phyloP scores from a whole-genome alignment of 2,888 invertebrate genomes.

The Falcaria lacertinaria region DNA sequence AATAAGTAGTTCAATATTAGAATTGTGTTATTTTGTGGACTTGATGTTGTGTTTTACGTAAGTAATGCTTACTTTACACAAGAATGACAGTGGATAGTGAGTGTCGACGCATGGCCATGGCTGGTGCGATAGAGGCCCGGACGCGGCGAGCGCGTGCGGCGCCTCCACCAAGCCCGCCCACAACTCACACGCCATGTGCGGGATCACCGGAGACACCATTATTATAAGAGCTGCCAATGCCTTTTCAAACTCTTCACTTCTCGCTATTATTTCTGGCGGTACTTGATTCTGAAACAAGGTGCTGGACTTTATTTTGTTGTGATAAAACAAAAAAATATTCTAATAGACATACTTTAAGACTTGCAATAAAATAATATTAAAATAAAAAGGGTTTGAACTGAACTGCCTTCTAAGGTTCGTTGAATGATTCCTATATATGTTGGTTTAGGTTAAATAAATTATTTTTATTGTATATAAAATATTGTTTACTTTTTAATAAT shows the following conservation, averaged over 20 bases:
- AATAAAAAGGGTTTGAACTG: too few relatives aligned
- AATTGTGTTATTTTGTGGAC: too few relatives aligned
- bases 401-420: too few relatives aligned
- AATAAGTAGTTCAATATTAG: not conserved
- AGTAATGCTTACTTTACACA: constrained; percentile 78
- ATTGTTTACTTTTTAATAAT: too few relatives aligned
- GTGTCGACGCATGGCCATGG: constrained; percentile 86
- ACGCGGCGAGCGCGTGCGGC: constrained; percentile 73
- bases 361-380: too few relatives aligned
- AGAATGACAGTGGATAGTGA: constrained; percentile 79
- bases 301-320: too few relatives aligned
- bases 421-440: too few relatives aligned
- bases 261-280: constrained; percentile 80
- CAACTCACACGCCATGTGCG: constrained; percentile 94
- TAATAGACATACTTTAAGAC: too few relatives aligned
- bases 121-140: constrained; percentile 81
- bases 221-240: constrained; percentile 89
- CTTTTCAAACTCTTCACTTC: constrained; percentile 86
- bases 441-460: too few relatives aligned
- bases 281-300: constrained; percentile 74
- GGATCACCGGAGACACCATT: constrained; percentile 92
- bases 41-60: too few relatives aligned
- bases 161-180: constrained; percentile 89
- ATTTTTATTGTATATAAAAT: too few relatives aligned
- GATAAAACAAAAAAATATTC: too few relatives aligned